phyloP scores from a whole-genome alignment of 1,140 invertebrate genomes.

The Bursaphelenchus mucronatus region DNA sequence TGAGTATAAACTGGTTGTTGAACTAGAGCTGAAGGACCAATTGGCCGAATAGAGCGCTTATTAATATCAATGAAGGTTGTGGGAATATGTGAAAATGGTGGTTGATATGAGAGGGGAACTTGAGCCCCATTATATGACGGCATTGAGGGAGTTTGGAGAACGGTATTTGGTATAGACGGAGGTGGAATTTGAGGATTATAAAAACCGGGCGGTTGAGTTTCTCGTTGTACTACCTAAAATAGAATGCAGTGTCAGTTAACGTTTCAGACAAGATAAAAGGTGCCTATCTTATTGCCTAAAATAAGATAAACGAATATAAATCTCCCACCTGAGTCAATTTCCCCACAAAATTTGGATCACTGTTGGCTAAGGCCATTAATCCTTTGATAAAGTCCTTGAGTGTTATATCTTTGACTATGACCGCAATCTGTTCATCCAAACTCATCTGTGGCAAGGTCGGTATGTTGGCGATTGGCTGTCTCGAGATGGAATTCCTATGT shows the following conservation, averaged over 20 bases:
- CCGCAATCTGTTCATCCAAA: conserved; percentile 6
- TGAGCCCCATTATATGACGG: neutral
- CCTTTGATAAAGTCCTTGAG: neutral
- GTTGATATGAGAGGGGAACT: too few species aligned
- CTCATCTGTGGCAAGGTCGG: conserved; percentile 9
- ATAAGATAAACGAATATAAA: conserved; percentile 18
- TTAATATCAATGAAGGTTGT: too few species aligned
- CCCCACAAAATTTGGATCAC: neutral
- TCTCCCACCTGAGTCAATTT: conserved; percentile 3
- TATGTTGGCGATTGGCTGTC: conserved; percentile 22
- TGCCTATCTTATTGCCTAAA: neutral
- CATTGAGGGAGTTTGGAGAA: conserved; percentile 10
- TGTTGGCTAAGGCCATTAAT: neutral
- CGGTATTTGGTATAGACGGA: neutral
- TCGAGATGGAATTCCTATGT: conserved; percentile 6
- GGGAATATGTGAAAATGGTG: too few species aligned
- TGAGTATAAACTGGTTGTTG: conserved; percentile 32
- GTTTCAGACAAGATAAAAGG: neutral
- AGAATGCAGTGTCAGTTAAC: neutral
- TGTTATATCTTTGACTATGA: too few species aligned
- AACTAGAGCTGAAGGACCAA: conserved; percentile 15
- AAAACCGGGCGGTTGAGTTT: conserved; percentile 38
- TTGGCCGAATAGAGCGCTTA: neutral
- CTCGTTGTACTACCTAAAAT: conserved; percentile 40
- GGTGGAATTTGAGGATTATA: conserved; percentile 35